Conservation (phyloP, 2,888 invertebrate genomes). For the Elgonia sp. region DNA sequence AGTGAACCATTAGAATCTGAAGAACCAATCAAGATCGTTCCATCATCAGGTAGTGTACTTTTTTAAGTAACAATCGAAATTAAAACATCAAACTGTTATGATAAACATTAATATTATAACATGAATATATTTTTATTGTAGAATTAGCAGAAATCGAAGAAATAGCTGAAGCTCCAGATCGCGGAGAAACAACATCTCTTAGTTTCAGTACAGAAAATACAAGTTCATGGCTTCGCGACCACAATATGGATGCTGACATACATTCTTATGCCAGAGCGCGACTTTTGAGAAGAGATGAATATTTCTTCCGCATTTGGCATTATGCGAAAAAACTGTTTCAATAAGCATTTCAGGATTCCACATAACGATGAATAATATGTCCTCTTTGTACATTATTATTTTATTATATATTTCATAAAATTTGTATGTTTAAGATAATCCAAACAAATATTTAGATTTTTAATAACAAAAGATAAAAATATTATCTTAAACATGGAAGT, state of each 20-base stretch:
- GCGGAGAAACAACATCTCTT: slow-evolving; percentile 91
- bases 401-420: slow-evolving; percentile 41
- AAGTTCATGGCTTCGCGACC: slow-evolving; percentile 96
- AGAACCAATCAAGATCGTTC: slow-evolving; percentile 95
- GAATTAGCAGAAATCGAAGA: slow-evolving; percentile 88
- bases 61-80: too few relatives aligned
- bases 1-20: slow-evolving; percentile 97
- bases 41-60: slow-evolving; percentile 92
- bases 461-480: slow-evolving; percentile 23
- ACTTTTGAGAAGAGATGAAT: slow-evolving; percentile 95
- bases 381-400: slow-evolving; percentile 59
- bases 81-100: too few relatives aligned
- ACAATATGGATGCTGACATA: slow-evolving; percentile 97
- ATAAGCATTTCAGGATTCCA: slow-evolving; percentile 87
- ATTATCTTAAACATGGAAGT: slow-evolving; percentile 55
- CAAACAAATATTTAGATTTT: slow-evolving; percentile 41
- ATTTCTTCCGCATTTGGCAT: slow-evolving; percentile 98
- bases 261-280: slow-evolving; percentile 95
- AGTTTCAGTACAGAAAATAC: slow-evolving; percentile 96
- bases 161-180: slow-evolving; percentile 90
- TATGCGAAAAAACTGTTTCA: slow-evolving; percentile 93
- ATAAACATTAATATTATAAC: background rate
- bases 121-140: slow-evolving; percentile 58
- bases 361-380: slow-evolving; percentile 45
- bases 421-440: slow-evolving; percentile 44